These are phyloP conservation scores for Choloepus hoffmanni DNA, from an alignment of 2,113 vertebrate genomes.

Conservation along the genomic window DNA sequence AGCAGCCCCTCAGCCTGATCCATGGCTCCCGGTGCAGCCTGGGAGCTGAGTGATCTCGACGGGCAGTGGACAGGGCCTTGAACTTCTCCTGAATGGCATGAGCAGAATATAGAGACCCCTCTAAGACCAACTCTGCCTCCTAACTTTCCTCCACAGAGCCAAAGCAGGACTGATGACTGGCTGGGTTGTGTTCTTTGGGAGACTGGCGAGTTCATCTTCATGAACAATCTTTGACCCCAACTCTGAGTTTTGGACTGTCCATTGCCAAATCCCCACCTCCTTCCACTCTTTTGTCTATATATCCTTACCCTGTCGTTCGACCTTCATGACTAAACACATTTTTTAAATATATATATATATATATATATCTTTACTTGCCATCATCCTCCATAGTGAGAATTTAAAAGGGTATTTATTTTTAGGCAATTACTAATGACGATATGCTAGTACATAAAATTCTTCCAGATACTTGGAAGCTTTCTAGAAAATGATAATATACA, in stretches of 20 bases:
- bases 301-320: background rate
- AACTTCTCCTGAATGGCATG: background rate
- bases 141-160: background rate
- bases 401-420: background rate
- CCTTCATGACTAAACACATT: background rate
- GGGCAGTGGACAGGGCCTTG: background rate
- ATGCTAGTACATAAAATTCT: background rate
- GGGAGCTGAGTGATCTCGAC: background rate
- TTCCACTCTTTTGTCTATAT: too few relatives aligned
- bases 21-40: background rate
- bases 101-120: background rate
- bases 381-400: background rate
- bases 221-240: background rate
- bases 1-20: background rate
- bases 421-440: background rate
- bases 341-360: too few relatives aligned
- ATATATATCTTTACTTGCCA: background rate
- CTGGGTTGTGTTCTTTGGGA: too few relatives aligned
- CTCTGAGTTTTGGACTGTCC: rapidly evolving
- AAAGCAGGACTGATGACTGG: background rate
- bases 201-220: too few relatives aligned
- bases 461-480: background rate
- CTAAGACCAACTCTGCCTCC: background rate
- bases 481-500: background rate
- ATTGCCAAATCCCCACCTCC: too few relatives aligned